Evolutionary conservation across 2,113 vertebrate genomes (phyloP).

Genomic region (Microtus montanus): DNA sequence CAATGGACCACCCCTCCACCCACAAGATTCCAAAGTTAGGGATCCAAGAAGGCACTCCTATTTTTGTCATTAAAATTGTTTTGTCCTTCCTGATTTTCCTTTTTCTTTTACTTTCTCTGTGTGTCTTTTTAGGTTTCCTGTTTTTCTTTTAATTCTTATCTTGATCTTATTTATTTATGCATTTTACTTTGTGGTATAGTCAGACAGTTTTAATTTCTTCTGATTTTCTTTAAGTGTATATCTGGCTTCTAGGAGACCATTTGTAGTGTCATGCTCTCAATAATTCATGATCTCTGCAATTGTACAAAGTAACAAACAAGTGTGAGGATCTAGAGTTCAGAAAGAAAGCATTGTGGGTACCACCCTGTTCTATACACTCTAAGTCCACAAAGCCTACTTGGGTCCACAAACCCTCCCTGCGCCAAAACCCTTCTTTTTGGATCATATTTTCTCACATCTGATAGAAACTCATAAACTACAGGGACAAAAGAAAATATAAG

Average conservation of each 20-base stretch:
- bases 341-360: neutral
- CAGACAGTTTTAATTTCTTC: neutral
- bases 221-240: neutral
- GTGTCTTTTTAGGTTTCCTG: neutral
- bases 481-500: neutral
- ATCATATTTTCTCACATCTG: neutral
- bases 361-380: neutral
- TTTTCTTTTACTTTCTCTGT: neutral
- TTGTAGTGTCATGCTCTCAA: neutral
- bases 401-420: neutral
- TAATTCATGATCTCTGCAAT: neutral
- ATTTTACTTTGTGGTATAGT: neutral
- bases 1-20: neutral
- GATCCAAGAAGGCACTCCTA: neutral
- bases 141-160: neutral
- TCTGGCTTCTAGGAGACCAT: neutral
- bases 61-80: neutral
- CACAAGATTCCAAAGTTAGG: neutral
- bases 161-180: neutral
- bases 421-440: too few relatives aligned
- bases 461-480: neutral
- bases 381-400: accelerated
- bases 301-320: neutral
- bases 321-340: neutral
- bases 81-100: neutral